Evolutionary conservation across 2,888 invertebrate species (phyloP).

Genomic region (Drosophila ochracea): DNA sequence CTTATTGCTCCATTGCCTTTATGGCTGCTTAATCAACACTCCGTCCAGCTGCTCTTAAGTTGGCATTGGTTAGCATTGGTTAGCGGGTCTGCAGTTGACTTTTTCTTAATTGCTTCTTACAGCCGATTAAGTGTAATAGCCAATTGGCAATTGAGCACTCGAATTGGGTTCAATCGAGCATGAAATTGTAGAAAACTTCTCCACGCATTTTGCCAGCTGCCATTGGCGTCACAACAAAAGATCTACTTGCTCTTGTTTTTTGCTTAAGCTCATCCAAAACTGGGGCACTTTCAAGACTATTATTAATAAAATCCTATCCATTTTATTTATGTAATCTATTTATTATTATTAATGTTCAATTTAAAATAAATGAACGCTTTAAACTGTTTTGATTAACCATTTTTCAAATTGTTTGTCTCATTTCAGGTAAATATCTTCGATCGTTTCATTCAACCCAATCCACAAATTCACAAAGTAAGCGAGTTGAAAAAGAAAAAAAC

Average conservation of each 20-base stretch:
- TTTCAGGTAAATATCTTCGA: constrained; percentile 62
- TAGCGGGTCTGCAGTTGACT: constrained; percentile 69
- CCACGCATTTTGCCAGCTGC: constrained; percentile 12
- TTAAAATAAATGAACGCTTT: not conserved
- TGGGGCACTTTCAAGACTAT: too few relatives aligned
- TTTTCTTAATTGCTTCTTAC: constrained; percentile 72
- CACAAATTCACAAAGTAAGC: constrained; percentile 12
- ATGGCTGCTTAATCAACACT: constrained; percentile 75
- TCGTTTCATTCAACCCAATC: not conserved
- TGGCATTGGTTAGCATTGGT: constrained; percentile 57
- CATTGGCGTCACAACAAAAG: constrained; percentile 13
- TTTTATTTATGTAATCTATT: not conserved
- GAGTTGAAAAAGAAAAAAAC: constrained; percentile 14
- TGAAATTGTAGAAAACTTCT: constrained; percentile 55
- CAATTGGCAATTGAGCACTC: constrained; percentile 39
- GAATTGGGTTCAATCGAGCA: constrained; percentile 61
- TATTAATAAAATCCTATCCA: not conserved
- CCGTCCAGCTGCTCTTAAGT: constrained; percentile 40
- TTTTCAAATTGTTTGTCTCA: constrained; percentile 25
- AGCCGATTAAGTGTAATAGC: constrained; percentile 61
- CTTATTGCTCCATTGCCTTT: constrained; percentile 35
- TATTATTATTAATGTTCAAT: not conserved
- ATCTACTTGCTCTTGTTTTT: not conserved
- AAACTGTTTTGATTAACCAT: constrained; percentile 9
- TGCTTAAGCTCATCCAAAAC: not conserved